Percentiles rank a stretch among this genome's conserved stretches.
phyloP scores from a whole-genome alignment of 2,888 invertebrate genomes.

The Lissonota sp. region DNA sequence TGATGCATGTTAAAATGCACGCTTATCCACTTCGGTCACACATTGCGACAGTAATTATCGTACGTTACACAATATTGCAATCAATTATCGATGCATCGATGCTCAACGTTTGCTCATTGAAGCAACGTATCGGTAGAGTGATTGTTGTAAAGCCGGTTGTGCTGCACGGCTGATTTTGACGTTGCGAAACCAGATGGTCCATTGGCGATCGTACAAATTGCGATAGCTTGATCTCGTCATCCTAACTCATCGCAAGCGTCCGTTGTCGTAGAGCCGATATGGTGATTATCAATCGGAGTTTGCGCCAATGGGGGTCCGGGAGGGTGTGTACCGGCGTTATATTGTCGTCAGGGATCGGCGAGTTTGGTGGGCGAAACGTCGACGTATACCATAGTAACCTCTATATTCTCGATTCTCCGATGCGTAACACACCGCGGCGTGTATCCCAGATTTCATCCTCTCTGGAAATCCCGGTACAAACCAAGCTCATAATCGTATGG shows the following conservation, averaged over 20 bases:
- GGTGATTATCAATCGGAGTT: slow-evolving; percentile 46
- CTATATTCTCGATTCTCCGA: slow-evolving; percentile 45
- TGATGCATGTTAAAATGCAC: slow-evolving; percentile 73
- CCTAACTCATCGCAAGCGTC: slow-evolving; percentile 48
- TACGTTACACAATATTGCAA: slow-evolving; percentile 77
- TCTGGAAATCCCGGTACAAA: slow-evolving; percentile 43
- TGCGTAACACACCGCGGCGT: slow-evolving; percentile 49
- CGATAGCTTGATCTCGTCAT: slow-evolving; percentile 48
- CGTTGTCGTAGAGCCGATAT: slow-evolving; percentile 57
- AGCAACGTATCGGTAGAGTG: slow-evolving; percentile 50
- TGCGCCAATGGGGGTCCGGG: not conserved
- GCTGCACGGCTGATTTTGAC: slow-evolving; percentile 14
- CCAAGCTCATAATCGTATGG: slow-evolving; percentile 65
- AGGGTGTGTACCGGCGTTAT: slow-evolving; percentile 27
- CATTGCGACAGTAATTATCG: slow-evolving; percentile 32
- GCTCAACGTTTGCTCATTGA: slow-evolving; percentile 79
- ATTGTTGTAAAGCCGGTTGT: slow-evolving; percentile 7
- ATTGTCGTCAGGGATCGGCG: slow-evolving; percentile 38
- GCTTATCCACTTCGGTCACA: slow-evolving; percentile 23
- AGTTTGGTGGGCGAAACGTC: slow-evolving; percentile 40
- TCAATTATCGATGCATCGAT: slow-evolving; percentile 80
- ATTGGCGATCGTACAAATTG: slow-evolving; percentile 26
- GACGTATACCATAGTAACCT: slow-evolving; percentile 30
- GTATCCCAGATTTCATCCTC: slow-evolving; percentile 22
- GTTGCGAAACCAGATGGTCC: slow-evolving; percentile 13